These are phyloP conservation scores for Nomia melanderi DNA, from an alignment of 1,140 invertebrate genomes.

Conservation along the genomic window DNA sequence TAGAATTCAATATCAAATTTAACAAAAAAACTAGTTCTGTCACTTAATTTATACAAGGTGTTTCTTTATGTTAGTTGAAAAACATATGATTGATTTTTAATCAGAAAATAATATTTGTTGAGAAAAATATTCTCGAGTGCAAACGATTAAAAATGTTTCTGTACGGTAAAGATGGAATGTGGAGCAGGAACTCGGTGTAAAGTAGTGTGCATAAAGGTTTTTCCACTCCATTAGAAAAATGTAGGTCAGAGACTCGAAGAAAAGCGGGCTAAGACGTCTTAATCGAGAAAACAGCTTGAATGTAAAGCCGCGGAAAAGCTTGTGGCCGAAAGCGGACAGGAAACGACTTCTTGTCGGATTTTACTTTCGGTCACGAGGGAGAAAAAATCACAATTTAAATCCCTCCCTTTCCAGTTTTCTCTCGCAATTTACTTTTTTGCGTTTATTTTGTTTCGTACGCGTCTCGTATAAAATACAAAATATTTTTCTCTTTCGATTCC, in stretches of 20 bases:
- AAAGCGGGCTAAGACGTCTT: neutral
- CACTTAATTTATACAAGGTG: too few species aligned
- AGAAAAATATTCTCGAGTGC: too few species aligned
- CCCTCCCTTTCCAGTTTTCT: neutral
- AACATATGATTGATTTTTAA: too few species aligned
- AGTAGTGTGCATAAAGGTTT: too few species aligned
- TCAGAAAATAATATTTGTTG: too few species aligned
- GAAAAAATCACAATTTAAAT: slow-evolving; percentile 34
- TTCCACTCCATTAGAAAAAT: neutral
- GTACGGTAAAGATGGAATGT: neutral
- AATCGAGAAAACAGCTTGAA: slow-evolving; percentile 13
- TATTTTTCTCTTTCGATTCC: neutral
- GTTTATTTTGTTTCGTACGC: neutral
- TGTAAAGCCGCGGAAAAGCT: neutral
- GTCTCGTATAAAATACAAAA: neutral
- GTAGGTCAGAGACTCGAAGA: neutral
- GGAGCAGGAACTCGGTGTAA: too few species aligned
- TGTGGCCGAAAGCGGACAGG: slow-evolving; percentile 12
- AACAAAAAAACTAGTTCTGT: too few species aligned
- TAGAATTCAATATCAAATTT: too few species aligned
- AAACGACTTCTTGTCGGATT: slow-evolving; percentile 21
- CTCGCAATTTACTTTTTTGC: neutral
- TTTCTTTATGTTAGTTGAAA: too few species aligned
- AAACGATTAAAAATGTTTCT: too few species aligned
- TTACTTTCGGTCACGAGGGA: slow-evolving; percentile 8